Conservation (phyloP, 2,113 vertebrate species). For the Stegostoma tigrinum region DNA sequence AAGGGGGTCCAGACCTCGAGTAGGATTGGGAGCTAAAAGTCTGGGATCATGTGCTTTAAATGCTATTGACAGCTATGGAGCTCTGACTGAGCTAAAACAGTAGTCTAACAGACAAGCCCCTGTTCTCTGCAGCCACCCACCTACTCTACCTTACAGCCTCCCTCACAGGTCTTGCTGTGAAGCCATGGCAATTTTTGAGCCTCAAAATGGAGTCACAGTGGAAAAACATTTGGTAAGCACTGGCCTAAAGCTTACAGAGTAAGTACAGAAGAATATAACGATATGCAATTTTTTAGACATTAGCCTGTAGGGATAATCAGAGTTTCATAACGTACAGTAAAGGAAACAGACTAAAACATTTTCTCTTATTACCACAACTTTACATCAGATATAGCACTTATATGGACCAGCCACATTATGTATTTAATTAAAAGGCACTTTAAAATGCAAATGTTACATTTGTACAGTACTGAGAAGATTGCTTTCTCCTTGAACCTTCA, state of each 20-base stretch:
- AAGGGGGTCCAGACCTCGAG: no score
- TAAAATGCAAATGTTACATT: slow-evolving; percentile 40
- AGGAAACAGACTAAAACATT: background rate
- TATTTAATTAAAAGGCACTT: slow-evolving; percentile 47
- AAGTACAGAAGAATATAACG: slow-evolving; percentile 52
- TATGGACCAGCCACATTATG: slow-evolving; percentile 70
- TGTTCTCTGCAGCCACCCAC: no score
- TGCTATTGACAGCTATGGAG: no score
- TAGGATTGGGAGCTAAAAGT: no score
- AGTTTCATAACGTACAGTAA: slow-evolving; percentile 24
- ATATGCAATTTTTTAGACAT: slow-evolving; percentile 51
- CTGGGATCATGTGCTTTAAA: no score
- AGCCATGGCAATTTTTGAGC: no score
- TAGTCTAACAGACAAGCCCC: no score
- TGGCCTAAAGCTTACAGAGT: slow-evolving; percentile 7
- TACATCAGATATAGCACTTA: slow-evolving; percentile 37
- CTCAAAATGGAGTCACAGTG: no score
- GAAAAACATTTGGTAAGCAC: no score
- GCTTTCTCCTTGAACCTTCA: slow-evolving; percentile 37
- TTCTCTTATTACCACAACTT: slow-evolving; percentile 36
- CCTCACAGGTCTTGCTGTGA: no score
- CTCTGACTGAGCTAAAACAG: no score
- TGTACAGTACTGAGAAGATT: slow-evolving; percentile 43
- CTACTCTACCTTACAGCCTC: no score
- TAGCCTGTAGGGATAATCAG: background rate